phyloP scores from a whole-genome alignment of 2,113 vertebrate species.

The Actinemys pallida region DNA sequence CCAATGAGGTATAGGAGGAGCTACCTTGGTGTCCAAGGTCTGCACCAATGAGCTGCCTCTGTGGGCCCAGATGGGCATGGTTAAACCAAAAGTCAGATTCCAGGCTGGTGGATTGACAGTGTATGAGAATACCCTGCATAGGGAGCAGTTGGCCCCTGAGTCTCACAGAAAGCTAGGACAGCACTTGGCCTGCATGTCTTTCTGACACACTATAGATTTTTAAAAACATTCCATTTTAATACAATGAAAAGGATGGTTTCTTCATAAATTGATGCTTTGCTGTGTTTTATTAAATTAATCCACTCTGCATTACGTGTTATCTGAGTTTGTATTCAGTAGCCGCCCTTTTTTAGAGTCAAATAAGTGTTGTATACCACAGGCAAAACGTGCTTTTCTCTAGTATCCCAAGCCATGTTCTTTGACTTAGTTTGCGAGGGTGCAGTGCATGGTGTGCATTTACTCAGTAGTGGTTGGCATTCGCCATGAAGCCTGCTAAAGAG shows the following conservation, averaged over 20 bases:
- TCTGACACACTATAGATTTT: not conserved
- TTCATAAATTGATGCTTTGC: not conserved
- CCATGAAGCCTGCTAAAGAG: not conserved
- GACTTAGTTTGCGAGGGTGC: not conserved
- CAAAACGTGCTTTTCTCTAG: not conserved
- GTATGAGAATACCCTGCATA: not conserved
- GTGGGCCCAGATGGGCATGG: too few species aligned
- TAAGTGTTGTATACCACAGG: not conserved
- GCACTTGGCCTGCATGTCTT: not conserved
- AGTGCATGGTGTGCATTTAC: not conserved
- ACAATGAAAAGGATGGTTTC: not conserved
- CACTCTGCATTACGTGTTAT: not conserved
- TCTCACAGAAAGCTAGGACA: not conserved
- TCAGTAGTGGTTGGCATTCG: not conserved
- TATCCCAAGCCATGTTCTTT: not conserved
- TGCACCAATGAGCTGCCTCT: not conserved
- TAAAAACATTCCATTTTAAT: not conserved
- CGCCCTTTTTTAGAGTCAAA: not conserved
- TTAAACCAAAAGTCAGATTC: not conserved
- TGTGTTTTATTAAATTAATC: not conserved
- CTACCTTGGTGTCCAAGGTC: not conserved
- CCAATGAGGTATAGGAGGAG: not conserved
- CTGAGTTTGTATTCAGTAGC: not conserved
- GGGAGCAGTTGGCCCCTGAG: not conserved
- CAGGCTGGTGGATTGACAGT: not conserved